Evolutionary conservation across 2,888 invertebrate species (phyloP).

Genomic region (Agrypnus murinus): DNA sequence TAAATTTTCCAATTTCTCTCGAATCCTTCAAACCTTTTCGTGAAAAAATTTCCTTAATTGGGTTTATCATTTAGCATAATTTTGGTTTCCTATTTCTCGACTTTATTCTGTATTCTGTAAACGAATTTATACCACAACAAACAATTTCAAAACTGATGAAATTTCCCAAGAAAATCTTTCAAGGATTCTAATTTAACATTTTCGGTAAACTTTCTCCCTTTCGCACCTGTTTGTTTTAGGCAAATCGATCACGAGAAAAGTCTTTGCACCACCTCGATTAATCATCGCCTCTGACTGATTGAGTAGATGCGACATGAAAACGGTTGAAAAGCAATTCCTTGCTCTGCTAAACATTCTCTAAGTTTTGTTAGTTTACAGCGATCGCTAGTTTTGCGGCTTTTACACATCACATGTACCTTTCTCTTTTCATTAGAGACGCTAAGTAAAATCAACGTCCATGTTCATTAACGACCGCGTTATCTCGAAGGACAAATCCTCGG

Average conservation of each 20-base stretch:
- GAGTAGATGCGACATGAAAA: slow-evolving; percentile 24
- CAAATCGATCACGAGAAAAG: slow-evolving; percentile 13
- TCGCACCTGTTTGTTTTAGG: slow-evolving; percentile 18
- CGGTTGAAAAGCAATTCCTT: slow-evolving; percentile 22
- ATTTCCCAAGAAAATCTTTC: not conserved
- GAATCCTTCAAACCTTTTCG: too few relatives aligned
- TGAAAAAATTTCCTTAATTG: too few relatives aligned
- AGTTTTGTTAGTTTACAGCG: not conserved
- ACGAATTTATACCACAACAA: too few relatives aligned
- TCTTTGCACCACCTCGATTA: slow-evolving; percentile 13
- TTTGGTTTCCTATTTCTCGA: too few relatives aligned
- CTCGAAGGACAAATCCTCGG: slow-evolving; percentile 4
- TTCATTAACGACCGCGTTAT: not conserved
- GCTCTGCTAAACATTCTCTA: slow-evolving; percentile 2
- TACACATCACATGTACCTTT: not conserved
- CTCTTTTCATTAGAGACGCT: not conserved
- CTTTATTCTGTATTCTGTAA: too few relatives aligned
- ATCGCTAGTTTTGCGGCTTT: not conserved
- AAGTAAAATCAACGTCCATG: too few relatives aligned
- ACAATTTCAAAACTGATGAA: not conserved
- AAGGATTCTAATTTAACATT: not conserved
- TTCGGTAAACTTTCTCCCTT: slow-evolving; percentile 5
- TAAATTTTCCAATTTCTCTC: too few relatives aligned
- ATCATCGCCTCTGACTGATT: slow-evolving; percentile 25
- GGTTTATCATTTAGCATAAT: too few relatives aligned